Percentiles rank a stretch among this genome's conserved stretches.
phyloP scores from a whole-genome alignment of 2,797 vertebrate species.

The Danio tinwini region DNA sequence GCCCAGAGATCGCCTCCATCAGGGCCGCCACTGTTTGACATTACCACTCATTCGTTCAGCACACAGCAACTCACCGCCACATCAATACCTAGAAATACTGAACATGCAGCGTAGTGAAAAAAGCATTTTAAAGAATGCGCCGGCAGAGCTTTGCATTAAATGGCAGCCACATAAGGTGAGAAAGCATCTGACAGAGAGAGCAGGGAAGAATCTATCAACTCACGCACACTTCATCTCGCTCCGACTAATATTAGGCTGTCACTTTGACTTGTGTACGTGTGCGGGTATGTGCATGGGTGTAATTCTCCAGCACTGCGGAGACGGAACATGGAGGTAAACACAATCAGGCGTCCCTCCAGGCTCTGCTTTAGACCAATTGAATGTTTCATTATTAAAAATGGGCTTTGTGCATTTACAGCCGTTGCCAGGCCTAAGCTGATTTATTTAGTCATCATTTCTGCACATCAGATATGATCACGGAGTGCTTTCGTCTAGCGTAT shows the following conservation, averaged over 20 bases:
- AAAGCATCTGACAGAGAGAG: slow-evolving; percentile 50
- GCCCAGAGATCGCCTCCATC: slow-evolving; percentile 17
- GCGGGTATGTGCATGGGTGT: slow-evolving; percentile 24
- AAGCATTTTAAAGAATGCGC: slow-evolving; percentile 34
- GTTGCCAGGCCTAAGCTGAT: slow-evolving; percentile 59
- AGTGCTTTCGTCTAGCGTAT: slow-evolving; percentile 52
- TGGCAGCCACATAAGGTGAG: slow-evolving; percentile 12
- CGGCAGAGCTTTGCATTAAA: slow-evolving; percentile 26
- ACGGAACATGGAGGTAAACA: slow-evolving; percentile 34
- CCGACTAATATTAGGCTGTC: slow-evolving; percentile 48
- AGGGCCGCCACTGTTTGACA: slow-evolving; percentile 46
- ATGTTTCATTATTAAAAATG: slow-evolving; percentile 63
- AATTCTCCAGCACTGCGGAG: not conserved
- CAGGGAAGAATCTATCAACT: slow-evolving; percentile 46
- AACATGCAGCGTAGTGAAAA: not conserved
- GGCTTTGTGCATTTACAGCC: slow-evolving; percentile 63
- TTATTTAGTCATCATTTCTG: slow-evolving; percentile 68
- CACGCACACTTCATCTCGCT: slow-evolving; percentile 31
- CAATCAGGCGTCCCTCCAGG: slow-evolving; percentile 55
- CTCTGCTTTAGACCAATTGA: slow-evolving; percentile 60
- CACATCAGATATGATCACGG: slow-evolving; percentile 65
- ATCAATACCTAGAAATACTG: slow-evolving; percentile 17
- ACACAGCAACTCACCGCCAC: not conserved
- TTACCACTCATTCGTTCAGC: slow-evolving; percentile 27
- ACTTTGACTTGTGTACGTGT: slow-evolving; percentile 35